Percentiles rank a stretch among this genome's conserved stretches.
Conservation (phyloP, 35 echinoderm and acorn worm genomes). For the Anneissia japonica region DNA sequence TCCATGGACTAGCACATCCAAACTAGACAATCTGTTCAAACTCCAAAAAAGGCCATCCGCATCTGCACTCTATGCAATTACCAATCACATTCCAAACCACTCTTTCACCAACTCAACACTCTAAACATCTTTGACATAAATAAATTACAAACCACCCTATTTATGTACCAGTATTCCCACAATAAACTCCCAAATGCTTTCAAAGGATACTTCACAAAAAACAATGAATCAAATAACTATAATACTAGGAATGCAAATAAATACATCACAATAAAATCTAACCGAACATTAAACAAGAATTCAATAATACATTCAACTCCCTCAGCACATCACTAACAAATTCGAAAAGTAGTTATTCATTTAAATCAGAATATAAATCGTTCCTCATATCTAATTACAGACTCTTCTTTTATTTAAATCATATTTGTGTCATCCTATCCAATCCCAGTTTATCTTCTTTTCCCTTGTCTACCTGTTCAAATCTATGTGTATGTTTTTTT, state of each 20-base stretch:
- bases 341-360: too few species aligned
- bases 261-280: neutral
- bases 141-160: neutral
- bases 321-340: too few species aligned
- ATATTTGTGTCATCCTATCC: too few species aligned
- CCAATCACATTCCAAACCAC: neutral
- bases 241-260: neutral
- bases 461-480: too few species aligned
- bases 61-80: neutral
- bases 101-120: neutral
- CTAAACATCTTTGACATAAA: neutral
- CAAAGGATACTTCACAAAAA: neutral
- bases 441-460: too few species aligned
- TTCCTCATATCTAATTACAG: too few species aligned
- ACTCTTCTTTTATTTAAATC: too few species aligned
- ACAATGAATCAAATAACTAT: neutral
- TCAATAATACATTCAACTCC: neutral
- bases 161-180: neutral
- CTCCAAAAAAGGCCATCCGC: neutral
- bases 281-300: neutral
- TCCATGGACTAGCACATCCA: neutral
- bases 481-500: too few species aligned
- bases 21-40: neutral
- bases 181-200: neutral
- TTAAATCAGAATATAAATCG: too few species aligned